Evolutionary conservation across 1,140 invertebrate genomes (phyloP), one percentile per base, ranked within the genome.

Genomic region (Drosophila paulistorum): DNA sequence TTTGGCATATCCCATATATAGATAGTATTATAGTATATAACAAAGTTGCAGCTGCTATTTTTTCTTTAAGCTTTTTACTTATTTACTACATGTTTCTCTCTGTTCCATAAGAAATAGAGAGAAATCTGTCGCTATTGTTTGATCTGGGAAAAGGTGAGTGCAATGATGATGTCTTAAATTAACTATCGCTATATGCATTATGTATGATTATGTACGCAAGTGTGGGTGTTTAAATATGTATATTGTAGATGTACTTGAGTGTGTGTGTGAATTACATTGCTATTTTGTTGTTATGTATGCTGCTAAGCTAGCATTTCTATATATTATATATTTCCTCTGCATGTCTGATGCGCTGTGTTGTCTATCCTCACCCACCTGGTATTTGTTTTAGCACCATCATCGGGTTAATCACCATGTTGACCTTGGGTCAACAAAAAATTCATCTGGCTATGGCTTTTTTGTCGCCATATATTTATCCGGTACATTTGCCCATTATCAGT

Each of bases 341-440:
- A 63, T 67, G 59, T 59, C 39, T 60, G 63, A 51, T 51, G 45
- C 42, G 48, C 63, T 41, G 14, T 51, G 37, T 26, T 14, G 45
- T 79, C 41, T 74, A 20, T 33, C 37, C 45, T 48, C 39, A 59
- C 59, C 42, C 79, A 73, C 54, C 68, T 67, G 68, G 33, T 59
- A 60, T 77, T 66, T 67, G 48, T 61, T 51, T 41, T 68, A 86
- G 83, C 83, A 76, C 74, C 76, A 86, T 83, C 80, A 76, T 80
- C 80, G 70, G 73, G 84, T 83, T 77, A 76, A 60, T 66, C 68
- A 71, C 58, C 37, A 79, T 57, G 55, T 65, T 79, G 80, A 84
- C 80, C 84, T 81, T 85, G 71, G 81, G 81, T 59, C 85, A 78
- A 74, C 45, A 51, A 60, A 37, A 37, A 37, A 1, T 77, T 68